A percentile compares a stretch with the other conserved stretches of the same genome.
These are phyloP conservation scores for Luffia ferchaultella DNA, from an alignment of 2,888 invertebrate species.

Conservation along the genomic window DNA sequence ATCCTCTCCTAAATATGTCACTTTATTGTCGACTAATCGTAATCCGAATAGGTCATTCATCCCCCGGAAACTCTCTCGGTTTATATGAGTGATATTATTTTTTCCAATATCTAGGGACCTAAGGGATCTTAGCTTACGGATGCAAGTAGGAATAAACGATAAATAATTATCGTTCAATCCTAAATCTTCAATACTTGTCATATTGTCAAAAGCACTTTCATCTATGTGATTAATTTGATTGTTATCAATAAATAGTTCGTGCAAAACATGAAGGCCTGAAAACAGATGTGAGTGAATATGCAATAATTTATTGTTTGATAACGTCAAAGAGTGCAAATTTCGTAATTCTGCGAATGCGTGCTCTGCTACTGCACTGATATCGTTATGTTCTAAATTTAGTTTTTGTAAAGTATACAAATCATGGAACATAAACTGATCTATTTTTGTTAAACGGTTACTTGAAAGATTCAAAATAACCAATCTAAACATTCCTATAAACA, in stretches of 20 bases:
- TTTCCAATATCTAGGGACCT: constrained; percentile 83
- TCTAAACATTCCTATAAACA: constrained; percentile 75
- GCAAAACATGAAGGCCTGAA: constrained; percentile 75
- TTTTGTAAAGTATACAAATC: constrained; percentile 79
- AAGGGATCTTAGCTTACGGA: constrained; percentile 72
- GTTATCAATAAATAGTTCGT: constrained; percentile 76
- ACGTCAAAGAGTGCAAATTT: constrained; percentile 78
- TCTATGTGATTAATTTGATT: constrained; percentile 76
- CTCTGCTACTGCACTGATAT: constrained; percentile 72
- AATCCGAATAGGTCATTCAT: constrained; percentile 78
- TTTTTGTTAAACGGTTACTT: constrained; percentile 71
- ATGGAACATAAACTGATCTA: constrained; percentile 76
- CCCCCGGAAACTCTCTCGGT: constrained; percentile 76
- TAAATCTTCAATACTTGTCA: constrained; percentile 79
- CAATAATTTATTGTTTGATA: constrained; percentile 74
- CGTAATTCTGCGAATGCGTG: constrained; percentile 77
- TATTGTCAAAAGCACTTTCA: constrained; percentile 76
- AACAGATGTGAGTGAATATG: constrained; percentile 74
- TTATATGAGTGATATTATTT: constrained; percentile 78
- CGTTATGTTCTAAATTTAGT: constrained; percentile 76
- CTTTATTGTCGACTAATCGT: constrained; percentile 82
- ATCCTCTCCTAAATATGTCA: constrained; percentile 76
- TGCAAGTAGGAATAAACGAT: constrained; percentile 71
- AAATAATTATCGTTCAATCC: constrained; percentile 76
- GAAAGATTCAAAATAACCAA: constrained; percentile 79